A percentile compares a stretch with the other conserved stretches of the same genome.
Conservation (phyloP, 2,113 vertebrate species). For the Rafetus swinhoei region DNA sequence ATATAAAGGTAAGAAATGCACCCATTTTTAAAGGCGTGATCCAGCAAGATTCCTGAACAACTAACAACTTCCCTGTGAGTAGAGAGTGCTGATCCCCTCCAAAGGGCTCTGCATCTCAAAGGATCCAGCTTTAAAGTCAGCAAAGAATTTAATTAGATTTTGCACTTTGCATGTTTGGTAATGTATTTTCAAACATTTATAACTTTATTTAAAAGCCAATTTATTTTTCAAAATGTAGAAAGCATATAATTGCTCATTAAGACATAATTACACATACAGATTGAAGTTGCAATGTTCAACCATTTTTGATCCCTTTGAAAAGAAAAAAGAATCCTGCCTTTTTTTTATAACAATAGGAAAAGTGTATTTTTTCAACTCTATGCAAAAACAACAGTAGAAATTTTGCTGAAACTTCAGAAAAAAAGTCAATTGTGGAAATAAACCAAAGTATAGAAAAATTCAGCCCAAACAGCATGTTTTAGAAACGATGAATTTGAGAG, state of each 20-base stretch:
- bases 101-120: neutral
- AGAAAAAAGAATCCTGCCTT: neutral
- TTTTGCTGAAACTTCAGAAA: neutral
- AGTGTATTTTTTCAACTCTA: neutral
- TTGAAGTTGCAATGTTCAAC: neutral
- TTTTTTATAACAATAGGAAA: too few species aligned
- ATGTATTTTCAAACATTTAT: neutral
- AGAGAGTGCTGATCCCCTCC: neutral
- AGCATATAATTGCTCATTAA: neutral
- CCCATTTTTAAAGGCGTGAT: neutral
- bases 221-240: neutral
- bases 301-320: neutral
- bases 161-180: neutral
- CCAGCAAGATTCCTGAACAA: neutral
- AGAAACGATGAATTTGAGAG: neutral
- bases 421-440: neutral
- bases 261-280: neutral
- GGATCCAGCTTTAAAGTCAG: neutral
- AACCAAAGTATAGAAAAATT: neutral
- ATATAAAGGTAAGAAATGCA: neutral
- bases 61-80: neutral
- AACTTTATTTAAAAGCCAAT: neutral
- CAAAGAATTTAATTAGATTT: neutral
- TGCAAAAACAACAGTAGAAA: fast-evolving
- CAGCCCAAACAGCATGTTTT: neutral